A percentile compares a stretch with the other conserved stretches of the same genome.
Conservation (phyloP, 2,888 invertebrate genomes). For the Dioctria linearis region DNA sequence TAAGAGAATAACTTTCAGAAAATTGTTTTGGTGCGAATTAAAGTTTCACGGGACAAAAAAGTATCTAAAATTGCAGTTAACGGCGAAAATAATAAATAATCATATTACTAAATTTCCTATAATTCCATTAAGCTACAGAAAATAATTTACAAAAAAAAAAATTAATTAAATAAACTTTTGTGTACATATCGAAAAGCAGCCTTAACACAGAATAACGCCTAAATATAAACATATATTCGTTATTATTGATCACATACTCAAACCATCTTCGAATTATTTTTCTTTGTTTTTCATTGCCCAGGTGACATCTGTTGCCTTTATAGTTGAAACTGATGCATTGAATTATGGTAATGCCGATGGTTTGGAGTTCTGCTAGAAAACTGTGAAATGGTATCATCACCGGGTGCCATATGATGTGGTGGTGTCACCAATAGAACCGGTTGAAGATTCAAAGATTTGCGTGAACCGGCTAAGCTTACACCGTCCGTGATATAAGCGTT, state of each 20-base stretch:
- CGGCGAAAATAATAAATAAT: neutral
- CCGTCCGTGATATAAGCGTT: constrained; percentile 89
- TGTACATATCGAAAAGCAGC: constrained; percentile 49
- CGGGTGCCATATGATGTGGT: constrained; percentile 72
- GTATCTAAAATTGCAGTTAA: too few relatives aligned
- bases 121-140: constrained; percentile 28
- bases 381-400: constrained; percentile 84
- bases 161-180: constrained; percentile 45
- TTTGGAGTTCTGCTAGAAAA: constrained; percentile 81
- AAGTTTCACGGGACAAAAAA: too few relatives aligned
- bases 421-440: constrained; percentile 81
- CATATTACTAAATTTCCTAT: constrained; percentile 18
- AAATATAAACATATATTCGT: constrained; percentile 14
- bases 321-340: constrained; percentile 81
- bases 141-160: constrained; percentile 56
- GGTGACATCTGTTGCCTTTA: constrained; percentile 63
- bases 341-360: constrained; percentile 77
- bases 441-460: constrained; percentile 89
- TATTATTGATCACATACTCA: constrained; percentile 35
- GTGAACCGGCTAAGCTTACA: constrained; percentile 86
- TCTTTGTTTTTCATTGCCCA: neutral
- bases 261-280: neutral
- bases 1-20: too few relatives aligned
- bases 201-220: constrained; percentile 45
- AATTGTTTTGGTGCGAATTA: too few relatives aligned